phyloP scores from a whole-genome alignment of 2,888 invertebrate genomes.

The Cataglyphis altisquamis region DNA sequence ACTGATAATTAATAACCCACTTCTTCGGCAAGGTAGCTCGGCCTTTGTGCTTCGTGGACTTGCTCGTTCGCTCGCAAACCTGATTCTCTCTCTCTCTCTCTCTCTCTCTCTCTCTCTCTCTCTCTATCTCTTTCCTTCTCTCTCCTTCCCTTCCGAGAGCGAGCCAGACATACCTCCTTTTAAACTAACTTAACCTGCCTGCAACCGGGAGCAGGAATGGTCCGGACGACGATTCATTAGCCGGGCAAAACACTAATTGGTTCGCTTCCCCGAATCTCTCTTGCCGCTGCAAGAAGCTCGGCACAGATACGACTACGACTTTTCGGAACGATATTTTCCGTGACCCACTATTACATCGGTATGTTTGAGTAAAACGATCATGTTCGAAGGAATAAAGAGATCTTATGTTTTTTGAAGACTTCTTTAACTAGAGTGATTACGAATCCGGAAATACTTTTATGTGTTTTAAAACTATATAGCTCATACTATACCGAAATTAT shows the following conservation, averaged over 20 bases:
- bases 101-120: conserved; percentile 20
- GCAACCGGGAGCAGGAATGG: conserved; percentile 66
- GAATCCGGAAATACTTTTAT: neutral
- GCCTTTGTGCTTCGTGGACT: conserved; percentile 73
- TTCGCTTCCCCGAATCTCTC: conserved; percentile 77
- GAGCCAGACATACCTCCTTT: conserved; percentile 66
- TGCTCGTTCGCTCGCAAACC: conserved; percentile 61
- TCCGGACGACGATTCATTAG: conserved; percentile 79
- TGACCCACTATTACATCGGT: conserved; percentile 68
- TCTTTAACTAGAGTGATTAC: neutral
- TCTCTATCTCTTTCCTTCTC: conserved; percentile 27
- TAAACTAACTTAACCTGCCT: conserved; percentile 62
- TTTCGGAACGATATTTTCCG: conserved; percentile 64
- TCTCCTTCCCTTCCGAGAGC: conserved; percentile 46
- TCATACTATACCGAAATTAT: neutral
- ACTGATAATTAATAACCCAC: conserved; percentile 82
- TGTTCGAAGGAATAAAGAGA: conserved; percentile 20
- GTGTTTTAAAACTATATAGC: neutral
- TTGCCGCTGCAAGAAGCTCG: conserved; percentile 64
- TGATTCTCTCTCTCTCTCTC: conserved; percentile 59
- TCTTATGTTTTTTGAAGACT: neutral
- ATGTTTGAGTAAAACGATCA: neutral
- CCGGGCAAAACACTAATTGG: conserved; percentile 82
- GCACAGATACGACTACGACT: conserved; percentile 58
- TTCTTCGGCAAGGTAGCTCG: conserved; percentile 73